phyloP scores from a whole-genome alignment of 2,888 invertebrate genomes.

The Caenorhabditis japonica region DNA sequence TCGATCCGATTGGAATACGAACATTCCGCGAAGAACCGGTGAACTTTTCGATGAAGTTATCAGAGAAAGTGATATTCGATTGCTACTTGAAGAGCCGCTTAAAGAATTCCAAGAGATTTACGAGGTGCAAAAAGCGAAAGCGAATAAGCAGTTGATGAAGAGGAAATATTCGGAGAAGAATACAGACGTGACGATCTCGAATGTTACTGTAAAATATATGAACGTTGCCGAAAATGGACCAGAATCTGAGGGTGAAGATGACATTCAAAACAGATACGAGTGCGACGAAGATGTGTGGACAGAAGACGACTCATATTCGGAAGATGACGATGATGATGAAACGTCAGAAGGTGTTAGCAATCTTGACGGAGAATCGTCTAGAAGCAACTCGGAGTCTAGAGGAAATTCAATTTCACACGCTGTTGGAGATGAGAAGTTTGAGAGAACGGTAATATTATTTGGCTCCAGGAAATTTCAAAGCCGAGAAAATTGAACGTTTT shows the following conservation, averaged over 20 bases:
- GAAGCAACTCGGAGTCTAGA: constrained; percentile 14
- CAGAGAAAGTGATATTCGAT: constrained; percentile 22
- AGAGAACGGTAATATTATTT: constrained; percentile 33
- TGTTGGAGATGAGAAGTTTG: constrained; percentile 29
- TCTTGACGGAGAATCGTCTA: constrained; percentile 4
- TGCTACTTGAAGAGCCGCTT: constrained; percentile 21
- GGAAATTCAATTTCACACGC: too few relatives aligned
- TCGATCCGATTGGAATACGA: constrained; percentile 22
- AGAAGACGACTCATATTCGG: constrained; percentile 19
- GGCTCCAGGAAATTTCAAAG: neutral
- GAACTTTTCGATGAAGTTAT: constrained; percentile 32
- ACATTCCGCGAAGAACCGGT: constrained; percentile 24
- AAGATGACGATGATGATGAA: constrained; percentile 11
- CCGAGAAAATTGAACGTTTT: neutral
- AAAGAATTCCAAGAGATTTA: constrained; percentile 27
- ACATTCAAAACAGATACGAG: neutral
- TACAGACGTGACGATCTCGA: constrained; percentile 6
- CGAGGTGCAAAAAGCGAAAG: constrained; percentile 28
- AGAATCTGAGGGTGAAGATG: constrained; percentile 2
- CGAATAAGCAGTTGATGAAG: constrained; percentile 28
- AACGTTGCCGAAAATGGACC: neutral
- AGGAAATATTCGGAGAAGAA: constrained; percentile 36
- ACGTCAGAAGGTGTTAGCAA: neutral
- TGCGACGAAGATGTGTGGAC: neutral
- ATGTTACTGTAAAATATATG: constrained; percentile 10